These are phyloP conservation scores for Macrophya alboannulata DNA, from an alignment of 2,888 invertebrate species.

Conservation along the genomic window DNA sequence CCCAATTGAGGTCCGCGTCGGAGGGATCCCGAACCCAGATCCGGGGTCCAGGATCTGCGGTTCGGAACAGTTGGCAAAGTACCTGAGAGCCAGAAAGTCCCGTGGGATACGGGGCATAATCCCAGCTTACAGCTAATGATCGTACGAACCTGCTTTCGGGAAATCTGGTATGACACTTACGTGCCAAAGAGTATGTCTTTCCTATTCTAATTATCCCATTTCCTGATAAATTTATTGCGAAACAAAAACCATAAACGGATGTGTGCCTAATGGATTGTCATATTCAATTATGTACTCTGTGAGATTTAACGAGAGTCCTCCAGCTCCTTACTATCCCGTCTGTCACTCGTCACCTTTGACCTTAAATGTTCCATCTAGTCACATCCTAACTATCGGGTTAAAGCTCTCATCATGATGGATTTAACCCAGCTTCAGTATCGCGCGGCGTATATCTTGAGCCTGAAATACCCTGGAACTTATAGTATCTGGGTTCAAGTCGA, in stretches of 20 bases:
- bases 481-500: background rate
- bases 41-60: slow-evolving; percentile 22
- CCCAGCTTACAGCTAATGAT: slow-evolving; percentile 53
- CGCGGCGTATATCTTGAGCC: background rate
- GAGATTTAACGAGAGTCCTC: background rate
- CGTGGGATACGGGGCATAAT: slow-evolving; percentile 43
- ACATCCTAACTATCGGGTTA: background rate
- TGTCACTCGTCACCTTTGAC: slow-evolving; percentile 26
- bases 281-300: background rate
- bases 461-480: background rate
- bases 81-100: slow-evolving; percentile 48
- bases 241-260: slow-evolving; percentile 14
- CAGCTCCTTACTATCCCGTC: background rate
- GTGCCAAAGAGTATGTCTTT: background rate
- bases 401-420: background rate
- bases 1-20: background rate
- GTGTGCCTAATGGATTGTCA: slow-evolving; percentile 35
- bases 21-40: slow-evolving; percentile 18
- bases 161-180: slow-evolving; percentile 48
- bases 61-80: slow-evolving; percentile 46
- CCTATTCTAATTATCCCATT: slow-evolving; percentile 23
- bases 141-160: slow-evolving; percentile 45
- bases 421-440: background rate
- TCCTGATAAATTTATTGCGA: slow-evolving; percentile 22
- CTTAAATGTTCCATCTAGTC: background rate